Evolutionary conservation across 2,888 invertebrate species (phyloP).

Genomic region (Drosophila anomalata): DNA sequence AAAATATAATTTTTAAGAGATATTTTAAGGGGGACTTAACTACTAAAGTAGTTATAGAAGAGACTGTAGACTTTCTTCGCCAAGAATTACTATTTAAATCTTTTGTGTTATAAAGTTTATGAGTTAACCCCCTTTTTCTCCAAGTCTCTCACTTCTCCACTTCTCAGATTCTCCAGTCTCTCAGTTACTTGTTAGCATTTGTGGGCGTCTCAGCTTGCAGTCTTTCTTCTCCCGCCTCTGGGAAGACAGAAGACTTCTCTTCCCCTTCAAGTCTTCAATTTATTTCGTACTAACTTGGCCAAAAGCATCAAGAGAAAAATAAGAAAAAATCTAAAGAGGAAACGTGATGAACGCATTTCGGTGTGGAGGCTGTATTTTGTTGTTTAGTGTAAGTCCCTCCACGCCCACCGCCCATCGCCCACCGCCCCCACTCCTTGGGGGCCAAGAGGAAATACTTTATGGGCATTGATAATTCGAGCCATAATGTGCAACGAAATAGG

Average conservation of each 20-base stretch:
- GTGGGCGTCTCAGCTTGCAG: slow-evolving; percentile 59
- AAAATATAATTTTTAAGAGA: no score
- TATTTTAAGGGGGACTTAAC: no score
- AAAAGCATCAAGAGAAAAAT: background rate
- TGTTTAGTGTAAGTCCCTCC: slow-evolving; percentile 6
- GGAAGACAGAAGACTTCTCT: slow-evolving; percentile 3
- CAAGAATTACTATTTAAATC: no score
- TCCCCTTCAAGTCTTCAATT: slow-evolving; percentile 44
- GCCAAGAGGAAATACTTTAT: slow-evolving; percentile 70
- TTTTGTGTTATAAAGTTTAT: no score
- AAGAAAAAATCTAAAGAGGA: slow-evolving; percentile 30
- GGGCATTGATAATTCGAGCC: slow-evolving; percentile 69
- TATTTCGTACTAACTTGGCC: slow-evolving; percentile 62
- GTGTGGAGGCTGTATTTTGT: slow-evolving; percentile 34
- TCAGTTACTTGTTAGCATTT: slow-evolving; percentile 65
- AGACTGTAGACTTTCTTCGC: no score
- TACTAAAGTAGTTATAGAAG: no score
- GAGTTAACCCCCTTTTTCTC: background rate
- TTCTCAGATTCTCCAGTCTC: slow-evolving; percentile 18
- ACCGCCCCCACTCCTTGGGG: slow-evolving; percentile 27
- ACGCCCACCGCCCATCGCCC: no score
- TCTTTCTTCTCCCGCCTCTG: background rate
- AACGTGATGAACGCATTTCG: slow-evolving; percentile 74
- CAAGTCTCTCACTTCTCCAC: background rate
- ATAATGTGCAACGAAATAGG: slow-evolving; percentile 72